These are phyloP conservation scores for Drosophila guanche DNA, from an alignment of 1,140 invertebrate genomes.

Conservation along the genomic window DNA sequence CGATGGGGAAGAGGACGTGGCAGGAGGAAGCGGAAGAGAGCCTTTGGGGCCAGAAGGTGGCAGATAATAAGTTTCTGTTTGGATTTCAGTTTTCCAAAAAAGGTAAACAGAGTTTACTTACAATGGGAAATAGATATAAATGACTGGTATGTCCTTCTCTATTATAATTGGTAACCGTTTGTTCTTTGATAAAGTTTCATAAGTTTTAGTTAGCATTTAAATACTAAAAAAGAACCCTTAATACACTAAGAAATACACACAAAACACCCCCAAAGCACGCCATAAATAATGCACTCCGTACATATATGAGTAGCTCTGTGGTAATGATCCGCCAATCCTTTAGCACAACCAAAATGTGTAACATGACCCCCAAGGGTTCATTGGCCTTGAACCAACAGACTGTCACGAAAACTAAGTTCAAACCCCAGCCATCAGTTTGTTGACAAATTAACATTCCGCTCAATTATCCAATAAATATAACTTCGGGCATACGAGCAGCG, in stretches of 20 bases:
- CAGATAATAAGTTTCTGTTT: not conserved
- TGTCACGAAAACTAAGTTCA: too few species aligned
- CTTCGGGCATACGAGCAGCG: not conserved
- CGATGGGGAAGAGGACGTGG: conserved; percentile 1
- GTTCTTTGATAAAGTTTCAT: too few species aligned
- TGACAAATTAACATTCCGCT: conserved; percentile 34
- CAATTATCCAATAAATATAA: conserved; percentile 37
- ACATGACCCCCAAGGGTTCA: conserved; percentile 8
- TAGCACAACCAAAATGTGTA: not conserved
- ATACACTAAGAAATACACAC: too few species aligned
- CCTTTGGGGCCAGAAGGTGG: not conserved
- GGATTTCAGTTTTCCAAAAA: conserved; percentile 17
- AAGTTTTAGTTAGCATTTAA: too few species aligned
- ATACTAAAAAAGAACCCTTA: too few species aligned
- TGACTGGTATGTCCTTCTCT: not conserved
- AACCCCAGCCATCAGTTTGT: conserved; percentile 17
- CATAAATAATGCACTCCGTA: too few species aligned
- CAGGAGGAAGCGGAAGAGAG: not conserved
- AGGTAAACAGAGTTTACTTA: not conserved
- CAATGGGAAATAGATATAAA: not conserved
- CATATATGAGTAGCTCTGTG: too few species aligned
- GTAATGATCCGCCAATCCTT: not conserved
- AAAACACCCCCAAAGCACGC: too few species aligned
- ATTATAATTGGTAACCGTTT: too few species aligned
- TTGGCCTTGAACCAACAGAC: conserved; percentile 2